These are phyloP conservation scores for Ptiloglossa arizonensis DNA, from an alignment of 1,140 invertebrate species.

Conservation along the genomic window DNA sequence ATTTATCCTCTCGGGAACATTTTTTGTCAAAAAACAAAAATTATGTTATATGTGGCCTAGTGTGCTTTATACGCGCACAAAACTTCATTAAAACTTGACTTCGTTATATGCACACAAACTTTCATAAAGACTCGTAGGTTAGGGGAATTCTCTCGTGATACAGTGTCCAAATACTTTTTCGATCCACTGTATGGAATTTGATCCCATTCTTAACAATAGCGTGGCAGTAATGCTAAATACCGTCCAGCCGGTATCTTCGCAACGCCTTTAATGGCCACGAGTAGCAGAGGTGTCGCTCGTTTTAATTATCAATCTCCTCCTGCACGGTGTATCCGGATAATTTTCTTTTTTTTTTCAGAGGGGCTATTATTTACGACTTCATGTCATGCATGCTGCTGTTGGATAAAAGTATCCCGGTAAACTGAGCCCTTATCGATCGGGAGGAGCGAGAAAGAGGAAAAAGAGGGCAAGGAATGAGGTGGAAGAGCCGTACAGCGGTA, in stretches of 20 bases:
- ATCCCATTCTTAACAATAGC: too few species aligned
- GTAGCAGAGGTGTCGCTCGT: slow-evolving; percentile 18
- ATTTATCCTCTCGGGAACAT: too few species aligned
- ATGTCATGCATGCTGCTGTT: slow-evolving; percentile 41
- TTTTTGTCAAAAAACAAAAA: too few species aligned
- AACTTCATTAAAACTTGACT: too few species aligned
- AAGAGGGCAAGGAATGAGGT: slow-evolving; percentile 6
- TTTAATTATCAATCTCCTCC: slow-evolving; percentile 43
- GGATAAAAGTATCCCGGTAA: slow-evolving; percentile 55
- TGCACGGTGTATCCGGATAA: slow-evolving; percentile 5
- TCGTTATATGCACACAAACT: too few species aligned
- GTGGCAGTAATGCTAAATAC: slow-evolving; percentile 9
- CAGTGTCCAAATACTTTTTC: too few species aligned
- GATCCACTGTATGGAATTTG: too few species aligned
- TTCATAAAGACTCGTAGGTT: too few species aligned
- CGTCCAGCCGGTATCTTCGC: background rate
- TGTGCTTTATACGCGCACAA: too few species aligned
- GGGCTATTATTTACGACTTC: slow-evolving; percentile 52
- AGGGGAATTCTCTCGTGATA: too few species aligned
- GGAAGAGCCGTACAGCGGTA: slow-evolving; percentile 9
- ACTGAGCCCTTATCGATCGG: slow-evolving; percentile 56
- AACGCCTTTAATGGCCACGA: slow-evolving; percentile 2
- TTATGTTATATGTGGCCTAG: too few species aligned
- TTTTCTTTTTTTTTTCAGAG: background rate
- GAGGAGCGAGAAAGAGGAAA: slow-evolving; percentile 18